Percentiles rank a stretch among this genome's conserved stretches.
Evolutionary conservation across 2,888 invertebrate species (phyloP).

Genomic region (Ormia ochracea): DNA sequence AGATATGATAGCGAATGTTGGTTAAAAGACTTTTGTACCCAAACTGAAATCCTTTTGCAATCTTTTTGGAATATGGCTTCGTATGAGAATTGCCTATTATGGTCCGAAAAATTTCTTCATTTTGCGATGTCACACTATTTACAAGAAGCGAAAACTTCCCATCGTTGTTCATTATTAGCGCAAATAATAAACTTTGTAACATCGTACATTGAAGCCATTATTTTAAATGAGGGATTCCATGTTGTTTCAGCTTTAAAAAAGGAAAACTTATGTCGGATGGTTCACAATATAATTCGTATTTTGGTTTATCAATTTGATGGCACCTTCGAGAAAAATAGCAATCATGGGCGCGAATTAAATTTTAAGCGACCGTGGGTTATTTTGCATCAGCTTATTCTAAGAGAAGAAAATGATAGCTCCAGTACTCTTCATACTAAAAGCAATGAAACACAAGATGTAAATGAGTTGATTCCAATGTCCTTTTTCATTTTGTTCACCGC

Average conservation of each 20-base stretch:
- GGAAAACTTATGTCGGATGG: slow-evolving; percentile 53
- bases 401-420: slow-evolving; percentile 80
- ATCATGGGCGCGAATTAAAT: slow-evolving; percentile 82
- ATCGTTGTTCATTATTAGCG: slow-evolving; percentile 78
- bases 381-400: slow-evolving; percentile 86
- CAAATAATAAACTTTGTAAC: slow-evolving; percentile 76
- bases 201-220: slow-evolving; percentile 78
- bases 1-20: slow-evolving; percentile 52
- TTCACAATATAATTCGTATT: slow-evolving; percentile 61
- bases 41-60: slow-evolving; percentile 60
- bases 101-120: slow-evolving; percentile 86
- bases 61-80: slow-evolving; percentile 59
- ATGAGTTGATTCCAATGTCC: slow-evolving; percentile 82
- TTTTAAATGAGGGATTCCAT: slow-evolving; percentile 78
- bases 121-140: slow-evolving; percentile 84
- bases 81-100: slow-evolving; percentile 80
- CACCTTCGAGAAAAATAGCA: slow-evolving; percentile 79
- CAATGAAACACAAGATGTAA: slow-evolving; percentile 76
- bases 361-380: slow-evolving; percentile 89
- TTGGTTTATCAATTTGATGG: slow-evolving; percentile 84
- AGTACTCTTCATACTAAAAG: slow-evolving; percentile 48
- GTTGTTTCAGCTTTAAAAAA: slow-evolving; percentile 67
- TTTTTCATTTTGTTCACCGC: slow-evolving; percentile 87
- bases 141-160: slow-evolving; percentile 74
- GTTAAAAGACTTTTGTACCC: slow-evolving; percentile 60